Evolutionary conservation across 2,888 invertebrate species (phyloP).

Genomic region (Noctua janthina): DNA sequence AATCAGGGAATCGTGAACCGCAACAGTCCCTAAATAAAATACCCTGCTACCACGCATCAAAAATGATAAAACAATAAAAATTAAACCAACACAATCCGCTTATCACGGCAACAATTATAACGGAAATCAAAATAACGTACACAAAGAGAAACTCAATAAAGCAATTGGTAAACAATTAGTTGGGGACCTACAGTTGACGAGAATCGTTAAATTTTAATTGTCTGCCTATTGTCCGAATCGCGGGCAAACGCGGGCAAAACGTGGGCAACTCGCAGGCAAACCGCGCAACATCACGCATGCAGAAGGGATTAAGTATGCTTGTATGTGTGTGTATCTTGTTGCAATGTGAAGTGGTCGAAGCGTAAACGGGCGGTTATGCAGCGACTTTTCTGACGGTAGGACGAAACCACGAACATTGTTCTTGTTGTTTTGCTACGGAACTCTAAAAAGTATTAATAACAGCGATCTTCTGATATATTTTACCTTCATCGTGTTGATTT

Average conservation of each 20-base stretch:
- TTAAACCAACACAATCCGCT: constrained; percentile 46
- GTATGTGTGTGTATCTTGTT: constrained; percentile 59
- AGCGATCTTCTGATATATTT: not conserved
- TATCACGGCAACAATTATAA: constrained; percentile 52
- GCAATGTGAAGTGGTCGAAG: constrained; percentile 49
- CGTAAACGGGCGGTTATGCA: constrained; percentile 64
- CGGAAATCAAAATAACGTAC: constrained; percentile 53
- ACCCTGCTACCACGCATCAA: not conserved
- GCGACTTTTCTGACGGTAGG: not conserved
- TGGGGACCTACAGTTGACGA: constrained; percentile 51
- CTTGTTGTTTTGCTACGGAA: not conserved
- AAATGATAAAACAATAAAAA: constrained; percentile 35
- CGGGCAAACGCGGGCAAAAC: constrained; percentile 35
- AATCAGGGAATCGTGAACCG: not conserved
- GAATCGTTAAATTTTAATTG: constrained; percentile 66
- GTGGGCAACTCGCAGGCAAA: constrained; percentile 37
- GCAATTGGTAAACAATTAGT: constrained; percentile 65
- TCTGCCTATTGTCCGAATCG: constrained; percentile 61
- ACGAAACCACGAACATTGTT: not conserved
- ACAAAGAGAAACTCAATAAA: constrained; percentile 57
- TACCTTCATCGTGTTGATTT: not conserved
- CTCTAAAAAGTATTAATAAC: not conserved
- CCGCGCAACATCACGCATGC: constrained; percentile 38
- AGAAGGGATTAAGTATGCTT: constrained; percentile 61
- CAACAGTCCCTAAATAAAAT: not conserved